Base-by-base conservation (phyloP, 2,888 invertebrate species). In the Lobophora halterata region DNA sequence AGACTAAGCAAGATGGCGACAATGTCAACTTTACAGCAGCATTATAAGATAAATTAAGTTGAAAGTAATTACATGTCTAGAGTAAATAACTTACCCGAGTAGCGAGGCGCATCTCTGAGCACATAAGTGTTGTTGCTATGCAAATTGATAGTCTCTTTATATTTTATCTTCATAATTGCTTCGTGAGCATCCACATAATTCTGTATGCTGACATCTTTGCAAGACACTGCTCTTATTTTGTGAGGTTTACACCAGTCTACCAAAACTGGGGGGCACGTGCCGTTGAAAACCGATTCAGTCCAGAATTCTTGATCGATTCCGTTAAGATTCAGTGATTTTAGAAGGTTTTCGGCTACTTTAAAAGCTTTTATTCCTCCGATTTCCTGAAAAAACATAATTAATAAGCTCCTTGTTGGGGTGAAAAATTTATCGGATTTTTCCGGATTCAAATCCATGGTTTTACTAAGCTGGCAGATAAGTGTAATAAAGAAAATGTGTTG, bases 151-250 rank as follows among this genome's bases (percentile, higher is more conserved):
- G 65, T 77, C 45, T 88, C 73, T 45, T 81, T 81, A 49, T 86
- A 81, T 49, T 79, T 79, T 8, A 89, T 76, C 53, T 78, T 79
- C 72, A 89, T 81, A 1, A 81, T 73, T 1, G 77, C 66, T 56
- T 90, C 89, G 48, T 90, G 88, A 1, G 89, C 85, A 23, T 90
- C 86, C 42, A 91, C 70, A 55, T 88, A 90, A 48, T 82, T 79
- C 2, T 58, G 61, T 68, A 90, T 82, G 20, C 80, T 87, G 26
- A 88, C 76, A 38, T 88, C 82, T 52, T 88, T 85, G 55, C 90
- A 91, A 0, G 89, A 85, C 14, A 74, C 65, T 6, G 78, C 79
- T 70, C 75, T 78, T 11, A 89, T 62, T 67, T 78, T 76, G 42
- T 85, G 83, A 0, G 81, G 75, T 36, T 78, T 71, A 44, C 89